phyloP scores from a whole-genome alignment of 2,113 vertebrate genomes.

The Antechinus flavipes region DNA sequence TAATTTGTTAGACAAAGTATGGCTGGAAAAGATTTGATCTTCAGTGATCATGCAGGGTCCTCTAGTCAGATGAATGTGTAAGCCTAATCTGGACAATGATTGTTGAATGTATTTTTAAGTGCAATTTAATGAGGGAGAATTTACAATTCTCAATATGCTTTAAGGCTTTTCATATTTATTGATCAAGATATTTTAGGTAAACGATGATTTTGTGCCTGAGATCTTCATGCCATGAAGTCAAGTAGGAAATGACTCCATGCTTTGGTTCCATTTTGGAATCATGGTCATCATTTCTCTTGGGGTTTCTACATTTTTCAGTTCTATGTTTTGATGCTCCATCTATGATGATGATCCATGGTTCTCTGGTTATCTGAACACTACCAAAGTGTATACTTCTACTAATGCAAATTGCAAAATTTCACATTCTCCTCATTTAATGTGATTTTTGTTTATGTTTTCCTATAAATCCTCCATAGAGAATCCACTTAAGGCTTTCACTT shows the following conservation, averaged over 20 bases:
- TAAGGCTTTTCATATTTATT: slow-evolving; percentile 18
- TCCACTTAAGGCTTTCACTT: not conserved
- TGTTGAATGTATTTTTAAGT: not conserved
- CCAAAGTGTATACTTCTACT: not conserved
- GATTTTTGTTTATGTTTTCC: not conserved
- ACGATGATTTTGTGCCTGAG: slow-evolving; percentile 2
- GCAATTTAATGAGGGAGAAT: slow-evolving; percentile 27
- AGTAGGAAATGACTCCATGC: slow-evolving; percentile 28
- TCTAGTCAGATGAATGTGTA: slow-evolving; percentile 31
- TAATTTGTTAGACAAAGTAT: slow-evolving; percentile 19
- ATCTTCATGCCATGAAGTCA: slow-evolving; percentile 30
- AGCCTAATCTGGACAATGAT: slow-evolving; percentile 33
- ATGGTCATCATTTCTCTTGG: slow-evolving; percentile 19
- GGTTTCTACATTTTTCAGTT: not conserved
- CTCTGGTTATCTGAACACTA: too few species aligned
- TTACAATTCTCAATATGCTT: slow-evolving; percentile 17
- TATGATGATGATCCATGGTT: too few species aligned
- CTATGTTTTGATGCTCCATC: not conserved
- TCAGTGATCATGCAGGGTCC: slow-evolving; percentile 8
- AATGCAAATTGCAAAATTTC: not conserved
- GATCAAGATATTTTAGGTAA: slow-evolving; percentile 44
- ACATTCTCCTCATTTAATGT: not conserved
- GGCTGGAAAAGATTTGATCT: slow-evolving; percentile 5
- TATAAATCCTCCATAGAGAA: not conserved
- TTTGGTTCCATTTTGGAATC: slow-evolving; percentile 36